Evolutionary conservation across 2,797 vertebrate species (phyloP).

Genomic region (Anguilla anguilla): DNA sequence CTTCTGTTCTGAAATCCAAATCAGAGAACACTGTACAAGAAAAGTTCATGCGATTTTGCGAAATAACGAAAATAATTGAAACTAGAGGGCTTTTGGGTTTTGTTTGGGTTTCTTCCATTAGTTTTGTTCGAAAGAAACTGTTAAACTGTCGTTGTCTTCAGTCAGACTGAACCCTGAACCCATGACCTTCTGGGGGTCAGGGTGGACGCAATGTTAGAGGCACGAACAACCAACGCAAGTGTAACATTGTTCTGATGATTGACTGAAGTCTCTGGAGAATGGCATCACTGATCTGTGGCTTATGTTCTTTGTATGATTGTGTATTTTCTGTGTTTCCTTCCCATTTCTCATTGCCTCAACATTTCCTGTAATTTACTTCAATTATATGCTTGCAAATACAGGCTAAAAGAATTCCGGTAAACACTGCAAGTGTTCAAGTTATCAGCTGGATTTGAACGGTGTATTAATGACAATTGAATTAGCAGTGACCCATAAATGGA

Average conservation of each 20-base stretch:
- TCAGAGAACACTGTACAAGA: background rate
- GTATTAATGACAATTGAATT: slow-evolving; percentile 42
- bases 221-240: too few species aligned
- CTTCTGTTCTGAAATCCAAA: background rate
- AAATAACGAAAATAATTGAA: background rate
- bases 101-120: background rate
- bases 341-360: slow-evolving; percentile 37
- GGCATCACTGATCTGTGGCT: background rate
- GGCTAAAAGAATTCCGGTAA: slow-evolving; percentile 37
- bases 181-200: too few species aligned
- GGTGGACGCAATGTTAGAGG: too few species aligned
- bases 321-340: slow-evolving; percentile 31
- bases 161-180: background rate
- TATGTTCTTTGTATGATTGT: slow-evolving; percentile 31
- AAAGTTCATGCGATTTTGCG: background rate
- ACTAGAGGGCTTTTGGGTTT: background rate
- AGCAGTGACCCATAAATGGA: slow-evolving; percentile 36
- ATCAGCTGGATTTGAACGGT: slow-evolving; percentile 5
- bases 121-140: background rate
- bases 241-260: background rate
- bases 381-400: slow-evolving; percentile 38
- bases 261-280: background rate
- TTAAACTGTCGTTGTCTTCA: background rate
- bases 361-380: background rate
- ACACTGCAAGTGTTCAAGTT: slow-evolving; percentile 25